These are phyloP conservation scores for Eristalinus aeneus DNA, from an alignment of 2,888 invertebrate genomes.

Conservation along the genomic window DNA sequence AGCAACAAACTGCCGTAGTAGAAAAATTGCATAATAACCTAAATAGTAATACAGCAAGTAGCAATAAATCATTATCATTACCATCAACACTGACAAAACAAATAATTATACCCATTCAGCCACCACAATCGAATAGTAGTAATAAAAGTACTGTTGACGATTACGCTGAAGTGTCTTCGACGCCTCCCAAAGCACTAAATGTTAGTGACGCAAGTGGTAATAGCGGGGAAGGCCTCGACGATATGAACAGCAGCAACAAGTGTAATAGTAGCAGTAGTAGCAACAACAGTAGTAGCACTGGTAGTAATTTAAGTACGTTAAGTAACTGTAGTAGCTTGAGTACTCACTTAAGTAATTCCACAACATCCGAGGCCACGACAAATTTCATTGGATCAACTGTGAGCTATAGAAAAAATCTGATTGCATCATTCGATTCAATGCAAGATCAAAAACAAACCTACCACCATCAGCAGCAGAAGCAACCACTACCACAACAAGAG, in stretches of 20 bases:
- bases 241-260: slow-evolving; percentile 65
- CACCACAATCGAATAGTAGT: slow-evolving; percentile 37
- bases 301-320: slow-evolving; percentile 74
- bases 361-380: slow-evolving; percentile 25
- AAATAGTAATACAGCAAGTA: slow-evolving; percentile 65
- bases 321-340: slow-evolving; percentile 73
- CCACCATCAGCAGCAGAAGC: slow-evolving; percentile 42
- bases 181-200: slow-evolving; percentile 45
- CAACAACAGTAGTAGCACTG: slow-evolving; percentile 72
- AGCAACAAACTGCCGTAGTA: slow-evolving; percentile 69
- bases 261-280: slow-evolving; percentile 72
- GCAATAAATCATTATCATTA: slow-evolving; percentile 63
- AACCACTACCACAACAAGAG: slow-evolving; percentile 53
- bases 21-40: slow-evolving; percentile 65
- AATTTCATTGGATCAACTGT: slow-evolving; percentile 70
- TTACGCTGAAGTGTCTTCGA: slow-evolving; percentile 50
- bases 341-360: slow-evolving; percentile 71
- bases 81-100: slow-evolving; percentile 53
- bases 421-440: slow-evolving; percentile 77
- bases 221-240: slow-evolving; percentile 52
- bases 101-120: slow-evolving; percentile 45
- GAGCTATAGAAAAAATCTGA: slow-evolving; percentile 78
- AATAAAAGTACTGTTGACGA: slow-evolving; percentile 49
- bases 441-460: slow-evolving; percentile 42
- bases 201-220: slow-evolving; percentile 49